phyloP scores from a whole-genome alignment of 1,140 invertebrate genomes.

The Lysiphlebus fabarum region DNA sequence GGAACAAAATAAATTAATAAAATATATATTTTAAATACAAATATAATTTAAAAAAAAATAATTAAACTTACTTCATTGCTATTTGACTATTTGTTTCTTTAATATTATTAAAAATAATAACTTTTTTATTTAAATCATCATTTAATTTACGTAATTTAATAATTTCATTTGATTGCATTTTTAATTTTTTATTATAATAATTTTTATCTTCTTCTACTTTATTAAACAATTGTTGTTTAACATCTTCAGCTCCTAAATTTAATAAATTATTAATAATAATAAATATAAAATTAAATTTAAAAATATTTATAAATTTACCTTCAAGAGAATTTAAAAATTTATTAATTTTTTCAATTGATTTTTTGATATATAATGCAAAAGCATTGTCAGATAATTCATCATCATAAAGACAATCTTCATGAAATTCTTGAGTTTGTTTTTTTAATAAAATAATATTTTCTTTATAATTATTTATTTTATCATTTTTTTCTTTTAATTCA shows the following conservation, averaged over 20 bases:
- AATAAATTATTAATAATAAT: not conserved
- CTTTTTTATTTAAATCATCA: too few species aligned
- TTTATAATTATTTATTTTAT: slow-evolving; percentile 12
- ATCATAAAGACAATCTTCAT: not conserved
- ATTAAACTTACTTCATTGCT: too few species aligned
- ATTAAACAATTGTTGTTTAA: too few species aligned
- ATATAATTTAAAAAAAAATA: too few species aligned
- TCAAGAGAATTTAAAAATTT: slow-evolving; percentile 2
- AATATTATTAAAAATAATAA: too few species aligned
- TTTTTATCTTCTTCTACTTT: too few species aligned
- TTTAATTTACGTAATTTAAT: too few species aligned
- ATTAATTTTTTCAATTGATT: slow-evolving; percentile 14
- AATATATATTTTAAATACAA: not conserved
- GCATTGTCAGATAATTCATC: slow-evolving; percentile 11
- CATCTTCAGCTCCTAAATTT: not conserved
- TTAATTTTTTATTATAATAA: too few species aligned
- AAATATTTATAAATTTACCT: not conserved
- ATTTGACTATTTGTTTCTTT: too few species aligned
- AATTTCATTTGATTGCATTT: too few species aligned
- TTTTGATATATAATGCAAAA: not conserved
- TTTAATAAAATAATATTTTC: slow-evolving; percentile 7
- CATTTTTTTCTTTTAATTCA: slow-evolving; percentile 7
- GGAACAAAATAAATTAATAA: slow-evolving; percentile 5
- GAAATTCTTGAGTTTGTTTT: slow-evolving; percentile 4
- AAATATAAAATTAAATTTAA: not conserved